These are phyloP conservation scores for Catagonus wagneri DNA, from an alignment of 2,113 vertebrate species.

Conservation along the genomic window DNA sequence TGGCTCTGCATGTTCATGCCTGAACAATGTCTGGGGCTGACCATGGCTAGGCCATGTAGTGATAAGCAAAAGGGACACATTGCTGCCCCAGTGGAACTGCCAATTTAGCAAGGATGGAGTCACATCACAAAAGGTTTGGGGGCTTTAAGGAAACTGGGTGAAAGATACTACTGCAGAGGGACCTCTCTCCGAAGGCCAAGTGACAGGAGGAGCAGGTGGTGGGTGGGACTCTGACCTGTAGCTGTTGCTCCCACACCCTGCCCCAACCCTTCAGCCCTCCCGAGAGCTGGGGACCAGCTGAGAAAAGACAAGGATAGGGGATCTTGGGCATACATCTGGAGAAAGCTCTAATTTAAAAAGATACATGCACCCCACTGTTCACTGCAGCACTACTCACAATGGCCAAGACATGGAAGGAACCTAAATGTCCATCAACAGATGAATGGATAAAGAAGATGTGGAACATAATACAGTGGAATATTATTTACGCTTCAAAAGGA, in stretches of 20 bases:
- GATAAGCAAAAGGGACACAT: background rate
- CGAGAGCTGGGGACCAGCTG: accelerated
- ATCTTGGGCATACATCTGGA: background rate
- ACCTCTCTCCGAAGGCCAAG: background rate
- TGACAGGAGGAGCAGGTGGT: background rate
- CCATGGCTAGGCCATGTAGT: background rate
- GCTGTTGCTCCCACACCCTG: too few relatives aligned
- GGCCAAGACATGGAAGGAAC: background rate
- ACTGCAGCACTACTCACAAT: background rate
- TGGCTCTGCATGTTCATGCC: accelerated
- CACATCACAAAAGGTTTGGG: background rate
- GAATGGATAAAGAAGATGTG: background rate
- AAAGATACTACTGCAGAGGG: background rate
- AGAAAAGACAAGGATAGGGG: background rate
- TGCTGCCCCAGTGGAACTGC: background rate
- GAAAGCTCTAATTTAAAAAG: background rate
- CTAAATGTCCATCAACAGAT: background rate
- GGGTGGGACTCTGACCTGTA: too few relatives aligned
- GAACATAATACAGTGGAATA: background rate
- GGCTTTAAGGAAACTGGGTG: background rate
- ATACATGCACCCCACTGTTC: background rate
- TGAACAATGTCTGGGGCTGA: background rate
- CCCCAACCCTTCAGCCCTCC: too few relatives aligned
- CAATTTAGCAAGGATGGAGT: background rate
- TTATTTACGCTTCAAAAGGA: background rate